Evolutionary conservation across 1,140 invertebrate species (phyloP), one percentile per base, ranked within the genome.

Genomic region (Saccostrea echinata): DNA sequence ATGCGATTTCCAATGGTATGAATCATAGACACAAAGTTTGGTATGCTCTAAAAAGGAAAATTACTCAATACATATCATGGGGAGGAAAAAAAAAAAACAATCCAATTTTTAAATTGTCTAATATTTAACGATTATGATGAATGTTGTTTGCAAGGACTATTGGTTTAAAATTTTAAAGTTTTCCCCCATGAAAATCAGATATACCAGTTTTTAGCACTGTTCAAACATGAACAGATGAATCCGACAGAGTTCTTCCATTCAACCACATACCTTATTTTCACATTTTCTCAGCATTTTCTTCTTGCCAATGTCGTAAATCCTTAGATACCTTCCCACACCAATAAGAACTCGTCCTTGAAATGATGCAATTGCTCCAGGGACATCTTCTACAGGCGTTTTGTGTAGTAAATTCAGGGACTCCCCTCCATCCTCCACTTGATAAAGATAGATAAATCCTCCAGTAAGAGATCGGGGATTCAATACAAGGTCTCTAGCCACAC

Each of bases 211-310:
- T n/a, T 21, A n/a, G 55, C 55, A 61, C n/a, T 61, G 8, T 21
- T 61, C 1, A 4, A 61, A n/a, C 55, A 21, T n/a, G 18, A 61
- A 61, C 3, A 1, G 1, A 33, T 30, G 11, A 43, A 43, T 43
- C 24, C 27, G 12, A 27, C 71, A 80, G 8, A 8, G 2, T 80
- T 80, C 21, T 24, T 80, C 4, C 71, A 80, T 16, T 8, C 16
- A 16, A 30, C 71, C 51, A 71, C 91, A 92, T 93, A 97, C 97
- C 96, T 99, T 98, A 95, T 99, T 99, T 95, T 99, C 99, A 95
- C 99, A 99, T 95, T 99, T 99, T 61, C 98, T 96, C 8, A 99
- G 94, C 52, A 99, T 94, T 94, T 99, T 99, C 94, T 99, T 98
- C 92, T 98, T 99, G 64, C 99, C 99, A 92, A 99, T 96, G 92